Percentiles rank a stretch among this genome's conserved stretches.
Evolutionary conservation across 2,888 invertebrate species (phyloP).

Genomic region (Nomada fucata): DNA sequence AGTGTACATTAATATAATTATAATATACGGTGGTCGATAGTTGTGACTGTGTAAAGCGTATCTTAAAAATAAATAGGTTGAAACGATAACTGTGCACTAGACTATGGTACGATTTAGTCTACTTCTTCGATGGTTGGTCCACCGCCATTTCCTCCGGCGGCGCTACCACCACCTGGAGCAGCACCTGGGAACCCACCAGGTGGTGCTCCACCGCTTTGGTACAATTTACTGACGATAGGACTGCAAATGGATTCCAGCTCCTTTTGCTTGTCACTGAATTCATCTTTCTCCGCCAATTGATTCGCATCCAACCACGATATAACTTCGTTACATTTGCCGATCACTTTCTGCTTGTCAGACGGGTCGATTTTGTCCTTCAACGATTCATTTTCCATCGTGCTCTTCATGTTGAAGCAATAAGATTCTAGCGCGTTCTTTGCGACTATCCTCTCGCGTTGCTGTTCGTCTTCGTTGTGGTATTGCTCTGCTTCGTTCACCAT

Average conservation of each 20-base stretch:
- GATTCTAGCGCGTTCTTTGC: conserved; percentile 91
- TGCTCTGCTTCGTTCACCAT: conserved; percentile 87
- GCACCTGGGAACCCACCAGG: conserved; percentile 75
- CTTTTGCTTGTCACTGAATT: conserved; percentile 91
- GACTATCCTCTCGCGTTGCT: conserved; percentile 88
- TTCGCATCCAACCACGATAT: conserved; percentile 93
- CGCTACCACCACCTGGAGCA: conserved; percentile 83
- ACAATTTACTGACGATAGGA: conserved; percentile 93
- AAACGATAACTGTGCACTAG: background rate
- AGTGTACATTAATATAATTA: background rate
- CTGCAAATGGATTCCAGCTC: conserved; percentile 90
- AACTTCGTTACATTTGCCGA: conserved; percentile 89
- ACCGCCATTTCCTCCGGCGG: conserved; percentile 50
- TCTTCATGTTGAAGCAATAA: conserved; percentile 95
- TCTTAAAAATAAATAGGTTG: conserved; percentile 21
- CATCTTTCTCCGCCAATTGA: conserved; percentile 90
- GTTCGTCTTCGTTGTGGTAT: conserved; percentile 91
- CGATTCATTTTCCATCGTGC: conserved; percentile 97
- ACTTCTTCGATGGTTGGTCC: conserved; percentile 95
- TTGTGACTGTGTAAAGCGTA: conserved; percentile 3
- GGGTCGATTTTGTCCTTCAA: conserved; percentile 92
- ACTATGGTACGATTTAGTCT: conserved; percentile 85
- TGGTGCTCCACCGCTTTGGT: conserved; percentile 85
- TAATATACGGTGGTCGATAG: background rate
- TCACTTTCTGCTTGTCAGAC: conserved; percentile 89